These are phyloP conservation scores for Hypsopygia costalis DNA, from an alignment of 2,888 invertebrate species.

Conservation along the genomic window DNA sequence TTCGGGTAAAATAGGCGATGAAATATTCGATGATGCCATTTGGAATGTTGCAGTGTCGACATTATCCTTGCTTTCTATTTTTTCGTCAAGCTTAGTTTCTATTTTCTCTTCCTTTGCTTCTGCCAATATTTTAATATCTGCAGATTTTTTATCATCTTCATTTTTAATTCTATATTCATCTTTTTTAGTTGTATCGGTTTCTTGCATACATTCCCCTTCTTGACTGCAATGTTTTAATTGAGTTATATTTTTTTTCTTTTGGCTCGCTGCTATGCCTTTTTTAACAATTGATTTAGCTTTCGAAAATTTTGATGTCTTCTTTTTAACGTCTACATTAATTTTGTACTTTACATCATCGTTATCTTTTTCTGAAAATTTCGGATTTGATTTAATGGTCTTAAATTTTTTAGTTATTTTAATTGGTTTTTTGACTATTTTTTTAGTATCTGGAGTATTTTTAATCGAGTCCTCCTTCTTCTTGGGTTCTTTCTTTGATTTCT, in stretches of 20 bases:
- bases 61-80: constrained; percentile 23
- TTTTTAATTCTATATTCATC: constrained; percentile 18
- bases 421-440: constrained; percentile 45
- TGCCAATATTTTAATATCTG: constrained; percentile 14
- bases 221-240: constrained; percentile 23
- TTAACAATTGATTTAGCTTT: constrained; percentile 53
- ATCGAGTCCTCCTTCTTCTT: constrained; percentile 61
- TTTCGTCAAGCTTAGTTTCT: constrained; percentile 16
- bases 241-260: constrained; percentile 41
- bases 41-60: constrained; percentile 13
- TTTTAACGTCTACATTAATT: constrained; percentile 59
- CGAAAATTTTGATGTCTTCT: constrained; percentile 38
- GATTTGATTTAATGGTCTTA: constrained; percentile 33
- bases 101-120: constrained; percentile 17
- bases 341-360: constrained; percentile 61
- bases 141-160: constrained; percentile 15
- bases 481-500: constrained; percentile 55
- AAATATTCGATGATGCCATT: constrained; percentile 23
- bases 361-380: constrained; percentile 36
- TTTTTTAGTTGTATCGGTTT: constrained; percentile 16
- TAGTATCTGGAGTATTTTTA: constrained; percentile 41
- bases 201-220: constrained; percentile 22
- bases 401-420: constrained; percentile 36
- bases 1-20: constrained; percentile 32
- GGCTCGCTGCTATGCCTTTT: constrained; percentile 36